phyloP scores from a whole-genome alignment of 2,797 vertebrate species.

The Gambelia wislizenii region DNA sequence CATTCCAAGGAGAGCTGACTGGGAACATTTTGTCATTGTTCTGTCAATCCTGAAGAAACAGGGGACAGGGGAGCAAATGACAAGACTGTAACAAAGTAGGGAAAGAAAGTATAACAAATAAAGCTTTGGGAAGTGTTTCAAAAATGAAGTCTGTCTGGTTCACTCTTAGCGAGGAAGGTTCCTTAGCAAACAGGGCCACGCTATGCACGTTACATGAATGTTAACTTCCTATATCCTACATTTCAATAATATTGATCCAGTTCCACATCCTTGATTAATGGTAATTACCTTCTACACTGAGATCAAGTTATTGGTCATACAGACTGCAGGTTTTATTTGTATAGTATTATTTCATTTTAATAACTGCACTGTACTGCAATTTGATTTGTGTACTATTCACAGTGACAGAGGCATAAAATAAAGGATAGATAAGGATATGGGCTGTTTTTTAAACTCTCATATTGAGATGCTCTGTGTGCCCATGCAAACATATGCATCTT shows the following conservation, averaged over 20 bases:
- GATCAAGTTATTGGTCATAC: not conserved
- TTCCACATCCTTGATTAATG: not conserved
- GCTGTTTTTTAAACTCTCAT: not conserved
- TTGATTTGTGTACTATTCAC: not conserved
- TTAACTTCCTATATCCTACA: not conserved
- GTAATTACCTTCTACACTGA: not conserved
- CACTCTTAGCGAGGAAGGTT: slow-evolving; percentile 41
- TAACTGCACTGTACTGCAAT: not conserved
- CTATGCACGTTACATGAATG: not conserved
- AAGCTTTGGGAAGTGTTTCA: slow-evolving; percentile 51
- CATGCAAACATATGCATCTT: not conserved
- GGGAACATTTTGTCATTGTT: slow-evolving; percentile 61
- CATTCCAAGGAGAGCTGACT: slow-evolving; percentile 65
- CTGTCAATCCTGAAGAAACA: slow-evolving; percentile 48
- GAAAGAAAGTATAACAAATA: slow-evolving; percentile 49
- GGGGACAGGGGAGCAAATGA: not conserved
- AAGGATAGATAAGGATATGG: too few species aligned
- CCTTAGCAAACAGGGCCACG: not conserved
- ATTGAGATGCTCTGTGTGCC: not conserved
- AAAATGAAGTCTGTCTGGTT: slow-evolving; percentile 20
- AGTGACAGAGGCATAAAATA: not conserved
- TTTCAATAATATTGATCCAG: slow-evolving; percentile 23
- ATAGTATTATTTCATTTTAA: not conserved
- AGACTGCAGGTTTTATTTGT: not conserved
- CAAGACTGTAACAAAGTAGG: slow-evolving; percentile 52